Evolutionary conservation across 1,140 invertebrate genomes (phyloP).

Genomic region (Parapsyche elsis): DNA sequence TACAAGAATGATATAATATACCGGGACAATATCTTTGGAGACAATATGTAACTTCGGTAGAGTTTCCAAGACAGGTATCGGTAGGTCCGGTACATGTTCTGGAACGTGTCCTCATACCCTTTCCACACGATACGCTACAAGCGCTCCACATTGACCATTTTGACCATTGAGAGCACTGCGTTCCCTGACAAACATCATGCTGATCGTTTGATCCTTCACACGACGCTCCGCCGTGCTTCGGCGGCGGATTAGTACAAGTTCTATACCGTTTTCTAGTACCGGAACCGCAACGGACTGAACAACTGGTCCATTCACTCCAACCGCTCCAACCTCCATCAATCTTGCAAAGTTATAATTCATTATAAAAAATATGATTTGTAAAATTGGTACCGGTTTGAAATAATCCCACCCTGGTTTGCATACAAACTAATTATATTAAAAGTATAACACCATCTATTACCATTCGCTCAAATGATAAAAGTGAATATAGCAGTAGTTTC

Average conservation of each 20-base stretch:
- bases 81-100: conserved; percentile 55
- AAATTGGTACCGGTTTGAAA: no score
- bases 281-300: conserved; percentile 69
- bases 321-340: conserved; percentile 59
- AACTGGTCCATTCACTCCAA: conserved; percentile 67
- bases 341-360: conserved; percentile 13
- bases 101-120: background rate
- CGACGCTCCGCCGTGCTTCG: conserved; percentile 60
- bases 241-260: conserved; percentile 59
- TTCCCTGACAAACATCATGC: conserved; percentile 58
- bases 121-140: conserved; percentile 14
- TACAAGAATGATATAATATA: no score
- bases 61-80: conserved; percentile 60
- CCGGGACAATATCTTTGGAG: background rate
- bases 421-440: no score
- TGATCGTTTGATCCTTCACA: conserved; percentile 63
- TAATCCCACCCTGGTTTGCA: no score
- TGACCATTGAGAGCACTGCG: conserved; percentile 42
- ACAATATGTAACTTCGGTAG: background rate
- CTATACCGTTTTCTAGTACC: conserved; percentile 64
- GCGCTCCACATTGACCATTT: conserved; percentile 11
- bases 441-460: no score
- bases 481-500: no score
- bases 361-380: no score
- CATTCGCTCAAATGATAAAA: no score